These are phyloP conservation scores for Hesperia comma DNA, from an alignment of 2,888 invertebrate species.

Conservation along the genomic window DNA sequence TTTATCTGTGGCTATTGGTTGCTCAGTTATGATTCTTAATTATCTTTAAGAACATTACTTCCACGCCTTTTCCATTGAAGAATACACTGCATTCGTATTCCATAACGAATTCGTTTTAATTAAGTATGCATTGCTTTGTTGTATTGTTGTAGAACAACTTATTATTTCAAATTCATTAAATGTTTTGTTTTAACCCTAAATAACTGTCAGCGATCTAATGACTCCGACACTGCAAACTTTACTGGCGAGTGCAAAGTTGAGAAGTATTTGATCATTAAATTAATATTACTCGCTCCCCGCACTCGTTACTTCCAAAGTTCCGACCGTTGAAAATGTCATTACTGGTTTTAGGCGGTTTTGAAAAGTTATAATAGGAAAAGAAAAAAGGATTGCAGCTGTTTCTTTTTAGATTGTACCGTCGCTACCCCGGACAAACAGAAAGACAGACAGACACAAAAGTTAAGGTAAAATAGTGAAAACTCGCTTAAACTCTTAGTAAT, in stretches of 20 bases:
- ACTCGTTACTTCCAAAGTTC: constrained; percentile 21
- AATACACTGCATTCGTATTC: too few species aligned
- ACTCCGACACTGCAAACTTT: constrained; percentile 18
- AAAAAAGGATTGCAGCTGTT: background rate
- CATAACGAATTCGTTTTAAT: too few species aligned
- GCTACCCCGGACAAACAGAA: too few species aligned
- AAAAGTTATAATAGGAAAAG: constrained; percentile 7
- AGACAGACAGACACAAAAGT: too few species aligned
- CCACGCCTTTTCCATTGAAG: too few species aligned
- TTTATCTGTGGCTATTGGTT: background rate
- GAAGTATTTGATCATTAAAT: constrained; percentile 26
- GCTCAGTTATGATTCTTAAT: background rate
- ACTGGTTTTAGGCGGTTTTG: background rate
- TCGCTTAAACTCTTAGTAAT: too few species aligned
- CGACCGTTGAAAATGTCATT: constrained; percentile 13
- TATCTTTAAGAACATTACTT: too few species aligned
- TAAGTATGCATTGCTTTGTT: too few species aligned
- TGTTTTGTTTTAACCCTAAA: constrained; percentile 1
- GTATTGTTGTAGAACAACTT: background rate
- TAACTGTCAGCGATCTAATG: constrained; percentile 1
- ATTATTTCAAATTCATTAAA: background rate
- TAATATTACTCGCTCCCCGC: constrained; percentile 12
- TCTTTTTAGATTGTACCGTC: background rate
- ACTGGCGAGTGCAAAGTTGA: constrained; percentile 21
- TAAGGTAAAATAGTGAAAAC: too few species aligned